Conservation (phyloP, 2,888 invertebrate genomes). For the Drosophila fulvimacula region DNA sequence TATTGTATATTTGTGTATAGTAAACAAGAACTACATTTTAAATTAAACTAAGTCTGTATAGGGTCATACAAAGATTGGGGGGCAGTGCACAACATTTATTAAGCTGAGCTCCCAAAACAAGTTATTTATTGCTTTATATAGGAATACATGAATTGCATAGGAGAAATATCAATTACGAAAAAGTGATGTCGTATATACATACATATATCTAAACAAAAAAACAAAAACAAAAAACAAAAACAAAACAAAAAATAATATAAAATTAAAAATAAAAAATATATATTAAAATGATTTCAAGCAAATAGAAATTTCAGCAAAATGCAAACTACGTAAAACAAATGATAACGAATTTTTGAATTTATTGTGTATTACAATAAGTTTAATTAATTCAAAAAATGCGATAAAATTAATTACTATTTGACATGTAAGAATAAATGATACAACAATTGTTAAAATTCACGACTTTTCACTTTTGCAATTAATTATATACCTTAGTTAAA, state of each 20-base stretch:
- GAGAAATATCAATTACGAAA: conserved; percentile 81
- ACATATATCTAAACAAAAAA: conserved; percentile 77
- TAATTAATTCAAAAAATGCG: conserved; percentile 72
- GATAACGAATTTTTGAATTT: conserved; percentile 70
- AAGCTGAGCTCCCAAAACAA: conserved; percentile 42
- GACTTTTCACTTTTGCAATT: conserved; percentile 1
- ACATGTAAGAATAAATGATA: conserved; percentile 80
- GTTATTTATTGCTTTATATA: conserved; percentile 83
- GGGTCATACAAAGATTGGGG: conserved; percentile 56
- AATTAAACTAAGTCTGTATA: conserved; percentile 78
- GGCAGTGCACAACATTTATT: conserved; percentile 62
- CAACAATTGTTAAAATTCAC: conserved; percentile 66
- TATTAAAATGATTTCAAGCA: conserved; percentile 58
- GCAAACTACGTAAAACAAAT: conserved; percentile 79
- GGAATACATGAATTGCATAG: conserved; percentile 77
- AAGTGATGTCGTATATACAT: conserved; percentile 82
- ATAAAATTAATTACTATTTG: conserved; percentile 82
- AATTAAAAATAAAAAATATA: conserved; percentile 18
- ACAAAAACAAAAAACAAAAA: conserved; percentile 5
- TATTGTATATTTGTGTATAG: conserved; percentile 82
- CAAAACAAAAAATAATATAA: conserved; percentile 50
- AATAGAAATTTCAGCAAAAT: conserved; percentile 77
- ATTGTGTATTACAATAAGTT: conserved; percentile 69
- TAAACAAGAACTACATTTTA: conserved; percentile 71
- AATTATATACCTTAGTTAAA: no score